Percentiles rank a stretch among this genome's conserved stretches.
Conservation (phyloP, 1,140 invertebrate species). For the Marisa cornuarietis region DNA sequence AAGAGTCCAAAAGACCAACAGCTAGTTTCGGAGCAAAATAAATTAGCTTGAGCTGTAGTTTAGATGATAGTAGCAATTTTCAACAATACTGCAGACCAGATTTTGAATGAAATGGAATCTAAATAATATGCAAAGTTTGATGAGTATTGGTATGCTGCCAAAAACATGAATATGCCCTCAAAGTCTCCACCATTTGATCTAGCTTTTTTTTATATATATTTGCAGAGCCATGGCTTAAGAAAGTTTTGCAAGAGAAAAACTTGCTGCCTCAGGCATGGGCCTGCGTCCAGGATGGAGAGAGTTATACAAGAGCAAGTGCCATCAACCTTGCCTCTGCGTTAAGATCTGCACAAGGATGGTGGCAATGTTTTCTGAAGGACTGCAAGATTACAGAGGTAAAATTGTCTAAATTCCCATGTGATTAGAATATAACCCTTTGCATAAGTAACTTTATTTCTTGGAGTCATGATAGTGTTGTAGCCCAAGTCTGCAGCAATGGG, state of each 20-base stretch:
- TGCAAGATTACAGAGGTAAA: conserved; percentile 17
- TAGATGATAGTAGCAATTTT: too few species aligned
- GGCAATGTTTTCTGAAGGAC: conserved; percentile 2
- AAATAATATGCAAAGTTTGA: too few species aligned
- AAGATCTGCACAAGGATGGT: background rate
- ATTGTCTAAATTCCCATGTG: background rate
- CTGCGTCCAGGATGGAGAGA: conserved; percentile 22
- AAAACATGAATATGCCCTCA: too few species aligned
- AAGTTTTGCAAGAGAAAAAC: background rate
- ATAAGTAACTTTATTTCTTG: background rate
- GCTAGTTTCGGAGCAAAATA: too few species aligned
- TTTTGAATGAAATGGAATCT: too few species aligned
- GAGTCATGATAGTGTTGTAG: background rate
- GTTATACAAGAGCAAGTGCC: conserved; percentile 23
- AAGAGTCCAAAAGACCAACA: background rate
- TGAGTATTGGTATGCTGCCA: too few species aligned
- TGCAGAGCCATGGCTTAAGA: background rate
- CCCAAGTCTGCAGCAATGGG: background rate
- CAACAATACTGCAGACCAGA: too few species aligned
- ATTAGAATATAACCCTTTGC: background rate
- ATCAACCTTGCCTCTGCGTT: conserved; percentile 15
- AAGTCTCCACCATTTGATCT: background rate
- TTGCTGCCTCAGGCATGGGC: conserved; percentile 17
- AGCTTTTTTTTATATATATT: background rate
- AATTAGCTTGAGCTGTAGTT: too few species aligned